Percentiles rank a stretch among this genome's conserved stretches.
These are phyloP conservation scores for Noctuana brunneofusca DNA, from an alignment of 2,888 invertebrate genomes.

Conservation along the genomic window DNA sequence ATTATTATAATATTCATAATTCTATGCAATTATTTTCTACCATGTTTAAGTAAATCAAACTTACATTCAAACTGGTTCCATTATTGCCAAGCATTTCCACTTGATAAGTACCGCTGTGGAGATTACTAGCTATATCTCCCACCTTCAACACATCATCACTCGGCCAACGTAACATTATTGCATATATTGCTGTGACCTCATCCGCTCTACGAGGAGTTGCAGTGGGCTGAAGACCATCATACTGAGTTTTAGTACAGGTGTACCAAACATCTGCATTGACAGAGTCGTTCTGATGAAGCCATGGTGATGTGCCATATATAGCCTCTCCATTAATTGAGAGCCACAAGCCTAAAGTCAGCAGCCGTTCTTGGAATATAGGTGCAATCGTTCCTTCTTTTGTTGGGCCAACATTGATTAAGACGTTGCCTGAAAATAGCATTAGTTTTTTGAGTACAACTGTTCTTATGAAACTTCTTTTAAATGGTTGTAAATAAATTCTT, in stretches of 20 bases:
- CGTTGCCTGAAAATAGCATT: conserved; percentile 82
- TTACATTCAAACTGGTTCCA: conserved; percentile 52
- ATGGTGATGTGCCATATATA: conserved; percentile 90
- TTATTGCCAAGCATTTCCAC: conserved; percentile 58
- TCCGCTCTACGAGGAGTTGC: conserved; percentile 46
- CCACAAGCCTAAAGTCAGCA: conserved; percentile 91
- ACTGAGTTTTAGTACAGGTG: conserved; percentile 65
- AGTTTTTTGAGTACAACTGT: too few species aligned
- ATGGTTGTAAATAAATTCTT: too few species aligned
- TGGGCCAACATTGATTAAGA: conserved; percentile 93
- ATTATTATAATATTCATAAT: too few species aligned
- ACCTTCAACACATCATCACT: conserved; percentile 70
- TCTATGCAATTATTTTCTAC: too few species aligned
- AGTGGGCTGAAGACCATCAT: conserved; percentile 52
- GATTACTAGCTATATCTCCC: conserved; percentile 49
- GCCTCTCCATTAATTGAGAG: conserved; percentile 92
- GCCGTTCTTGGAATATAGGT: conserved; percentile 93
- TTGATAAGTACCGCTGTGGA: conserved; percentile 52
- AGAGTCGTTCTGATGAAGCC: conserved; percentile 92
- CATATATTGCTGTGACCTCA: conserved; percentile 81
- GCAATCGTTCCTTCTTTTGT: conserved; percentile 93
- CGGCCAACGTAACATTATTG: conserved; percentile 88
- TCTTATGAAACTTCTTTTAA: too few species aligned
- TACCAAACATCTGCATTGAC: conserved; percentile 89
- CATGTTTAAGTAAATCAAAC: conserved; percentile 44